These are phyloP conservation scores for Pandion haliaetus DNA, from an alignment of 2,113 vertebrate species.

Conservation along the genomic window DNA sequence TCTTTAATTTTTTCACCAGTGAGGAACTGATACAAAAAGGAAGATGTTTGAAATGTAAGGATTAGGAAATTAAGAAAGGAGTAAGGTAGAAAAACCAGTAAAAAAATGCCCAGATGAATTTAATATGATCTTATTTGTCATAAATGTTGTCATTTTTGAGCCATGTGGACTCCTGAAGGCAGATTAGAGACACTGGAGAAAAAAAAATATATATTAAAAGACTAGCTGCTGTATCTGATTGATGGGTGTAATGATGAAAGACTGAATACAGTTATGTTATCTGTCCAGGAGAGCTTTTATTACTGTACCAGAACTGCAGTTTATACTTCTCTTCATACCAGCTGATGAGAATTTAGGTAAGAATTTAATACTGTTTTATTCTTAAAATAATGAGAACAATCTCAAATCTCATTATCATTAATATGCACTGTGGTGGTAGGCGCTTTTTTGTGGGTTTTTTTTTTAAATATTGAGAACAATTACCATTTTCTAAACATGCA, in stretches of 20 bases:
- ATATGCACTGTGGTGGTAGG: background rate
- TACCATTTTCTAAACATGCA: background rate
- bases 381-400: background rate
- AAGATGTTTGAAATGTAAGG: background rate
- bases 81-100: background rate
- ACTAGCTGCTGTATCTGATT: background rate
- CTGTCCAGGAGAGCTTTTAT: slow-evolving; percentile 81
- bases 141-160: background rate
- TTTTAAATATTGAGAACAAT: background rate
- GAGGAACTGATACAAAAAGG: background rate
- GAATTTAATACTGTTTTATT: background rate
- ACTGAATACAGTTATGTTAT: background rate
- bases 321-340: slow-evolving; percentile 82
- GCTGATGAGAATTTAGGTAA: slow-evolving; percentile 77
- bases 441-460: background rate
- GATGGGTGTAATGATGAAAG: background rate
- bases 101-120: background rate
- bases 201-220: background rate
- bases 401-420: background rate
- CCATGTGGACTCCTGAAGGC: background rate
- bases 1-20: background rate
- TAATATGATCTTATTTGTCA: background rate
- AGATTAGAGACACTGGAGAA: background rate
- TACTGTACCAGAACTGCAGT: slow-evolving; percentile 80
- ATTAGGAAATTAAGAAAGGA: background rate